A percentile compares a stretch with the other conserved stretches of the same genome.
Conservation (phyloP, 2,797 vertebrate species). For the Bradypus variegatus region DNA sequence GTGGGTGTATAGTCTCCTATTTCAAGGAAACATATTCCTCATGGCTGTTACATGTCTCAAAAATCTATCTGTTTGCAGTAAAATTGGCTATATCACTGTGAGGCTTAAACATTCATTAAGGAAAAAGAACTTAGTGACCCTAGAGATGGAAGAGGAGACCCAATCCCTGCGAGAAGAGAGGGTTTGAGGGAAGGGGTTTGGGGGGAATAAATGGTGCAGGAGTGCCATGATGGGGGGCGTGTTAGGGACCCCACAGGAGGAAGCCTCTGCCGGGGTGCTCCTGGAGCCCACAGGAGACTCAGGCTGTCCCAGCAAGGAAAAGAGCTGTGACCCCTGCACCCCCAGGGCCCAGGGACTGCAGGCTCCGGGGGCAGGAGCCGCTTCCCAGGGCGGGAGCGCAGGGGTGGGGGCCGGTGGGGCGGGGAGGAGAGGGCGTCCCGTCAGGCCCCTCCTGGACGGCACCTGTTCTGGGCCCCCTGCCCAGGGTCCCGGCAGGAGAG, state of each 20-base stretch:
- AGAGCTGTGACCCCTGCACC: neutral
- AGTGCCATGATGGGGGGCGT: too few species aligned
- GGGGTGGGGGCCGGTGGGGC: too few species aligned
- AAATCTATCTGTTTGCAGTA: neutral
- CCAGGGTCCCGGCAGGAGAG: too few species aligned
- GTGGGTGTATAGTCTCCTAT: neutral
- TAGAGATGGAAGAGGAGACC: neutral
- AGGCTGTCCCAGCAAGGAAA: neutral
- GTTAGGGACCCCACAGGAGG: neutral
- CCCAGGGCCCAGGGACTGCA: accelerated
- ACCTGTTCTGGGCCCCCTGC: too few species aligned
- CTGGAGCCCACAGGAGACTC: neutral
- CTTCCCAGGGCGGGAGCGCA: neutral
- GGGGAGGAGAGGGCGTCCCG: too few species aligned
- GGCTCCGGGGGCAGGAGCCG: neutral
- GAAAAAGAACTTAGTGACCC: neutral
- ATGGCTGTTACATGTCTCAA: neutral
- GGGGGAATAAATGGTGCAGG: too few species aligned
- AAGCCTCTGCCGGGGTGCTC: too few species aligned
- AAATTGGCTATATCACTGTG: neutral
- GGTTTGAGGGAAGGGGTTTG: too few species aligned
- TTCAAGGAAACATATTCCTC: neutral
- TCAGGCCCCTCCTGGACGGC: too few species aligned
- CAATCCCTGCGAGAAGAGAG: neutral
- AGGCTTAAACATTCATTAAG: neutral